Evolutionary conservation across 2,888 invertebrate species (phyloP).

Genomic region (Lampropteryx suffumata): DNA sequence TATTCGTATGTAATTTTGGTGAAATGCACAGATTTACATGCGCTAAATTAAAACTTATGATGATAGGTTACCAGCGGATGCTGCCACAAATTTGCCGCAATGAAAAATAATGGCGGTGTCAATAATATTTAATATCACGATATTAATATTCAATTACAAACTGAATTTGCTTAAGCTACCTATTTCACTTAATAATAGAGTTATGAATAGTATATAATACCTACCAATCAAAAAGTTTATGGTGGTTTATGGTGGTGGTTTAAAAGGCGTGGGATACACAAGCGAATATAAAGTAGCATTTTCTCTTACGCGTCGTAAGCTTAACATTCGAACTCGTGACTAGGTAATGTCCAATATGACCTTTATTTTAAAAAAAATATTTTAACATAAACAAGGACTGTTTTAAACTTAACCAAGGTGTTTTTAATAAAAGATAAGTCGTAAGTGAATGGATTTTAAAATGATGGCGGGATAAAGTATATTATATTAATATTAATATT

Average conservation of each 20-base stretch:
- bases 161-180: conserved; percentile 10
- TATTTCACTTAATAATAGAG: conserved; percentile 18
- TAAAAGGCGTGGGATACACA: too few species aligned
- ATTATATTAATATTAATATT: neutral
- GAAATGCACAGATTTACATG: conserved; percentile 38
- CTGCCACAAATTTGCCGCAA: conserved; percentile 30
- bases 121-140: conserved; percentile 28
- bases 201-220: neutral
- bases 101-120: conserved; percentile 31
- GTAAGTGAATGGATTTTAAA: too few species aligned
- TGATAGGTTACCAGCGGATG: conserved; percentile 32
- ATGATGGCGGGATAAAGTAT: too few species aligned
- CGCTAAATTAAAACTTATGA: conserved; percentile 35
- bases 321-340: too few species aligned
- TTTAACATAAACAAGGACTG: too few species aligned
- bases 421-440: too few species aligned
- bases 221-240: neutral
- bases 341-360: too few species aligned
- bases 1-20: conserved; percentile 47
- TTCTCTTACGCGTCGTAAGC: too few species aligned
- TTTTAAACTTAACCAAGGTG: too few species aligned
- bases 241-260: too few species aligned
- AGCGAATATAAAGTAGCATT: too few species aligned
- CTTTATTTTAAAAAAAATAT: too few species aligned
- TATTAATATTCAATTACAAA: conserved; percentile 31